Evolutionary conservation across 2,888 invertebrate species (phyloP).

Genomic region (Chrysolina haemoptera): DNA sequence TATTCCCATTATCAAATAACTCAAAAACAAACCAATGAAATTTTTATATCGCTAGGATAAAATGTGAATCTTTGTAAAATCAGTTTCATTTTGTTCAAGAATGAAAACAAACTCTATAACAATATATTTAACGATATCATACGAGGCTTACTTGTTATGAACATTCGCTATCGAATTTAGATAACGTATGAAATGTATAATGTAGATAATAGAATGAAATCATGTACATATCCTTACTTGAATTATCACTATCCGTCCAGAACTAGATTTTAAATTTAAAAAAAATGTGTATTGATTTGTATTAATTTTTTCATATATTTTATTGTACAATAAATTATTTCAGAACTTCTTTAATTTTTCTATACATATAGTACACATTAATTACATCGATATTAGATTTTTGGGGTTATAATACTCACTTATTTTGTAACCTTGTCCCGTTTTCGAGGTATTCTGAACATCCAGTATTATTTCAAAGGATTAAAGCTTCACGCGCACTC

Average conservation of each 20-base stretch:
- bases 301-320: not conserved
- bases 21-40: not conserved
- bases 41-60: not conserved
- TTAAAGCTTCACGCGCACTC: too few species aligned
- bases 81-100: not conserved
- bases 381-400: too few species aligned
- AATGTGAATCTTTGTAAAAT: not conserved
- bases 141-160: too few species aligned
- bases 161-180: not conserved
- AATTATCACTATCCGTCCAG: constrained; percentile 30
- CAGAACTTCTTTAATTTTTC: too few species aligned
- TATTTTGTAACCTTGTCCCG: too few species aligned
- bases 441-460: too few species aligned
- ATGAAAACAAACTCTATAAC: too few species aligned
- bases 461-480: not conserved
- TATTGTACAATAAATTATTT: too few species aligned
- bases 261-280: not conserved
- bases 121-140: too few species aligned
- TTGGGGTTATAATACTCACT: too few species aligned
- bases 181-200: not conserved
- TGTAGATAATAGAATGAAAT: constrained; percentile 22
- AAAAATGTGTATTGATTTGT: not conserved
- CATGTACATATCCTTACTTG: constrained; percentile 7
- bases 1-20: not conserved
- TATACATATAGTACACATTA: too few species aligned